phyloP scores from a whole-genome alignment of 1,140 invertebrate species.

The Drosophila pseudoananassae region DNA sequence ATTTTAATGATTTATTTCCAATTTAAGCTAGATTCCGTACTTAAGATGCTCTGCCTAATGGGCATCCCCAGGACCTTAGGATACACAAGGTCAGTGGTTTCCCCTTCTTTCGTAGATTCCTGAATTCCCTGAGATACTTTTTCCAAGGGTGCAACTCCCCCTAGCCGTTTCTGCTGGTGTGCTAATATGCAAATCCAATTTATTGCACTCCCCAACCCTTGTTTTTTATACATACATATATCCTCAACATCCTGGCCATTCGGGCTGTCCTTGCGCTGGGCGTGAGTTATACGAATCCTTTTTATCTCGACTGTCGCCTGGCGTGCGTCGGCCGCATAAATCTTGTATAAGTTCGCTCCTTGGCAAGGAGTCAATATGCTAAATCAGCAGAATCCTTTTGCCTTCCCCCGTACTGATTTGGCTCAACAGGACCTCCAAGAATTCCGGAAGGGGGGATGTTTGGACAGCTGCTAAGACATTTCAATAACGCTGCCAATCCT shows the following conservation, averaged over 20 bases:
- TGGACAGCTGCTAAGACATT: conserved; percentile 80
- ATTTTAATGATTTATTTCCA: conserved; percentile 83
- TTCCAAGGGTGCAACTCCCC: conserved; percentile 27
- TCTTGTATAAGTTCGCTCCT: conserved; percentile 80
- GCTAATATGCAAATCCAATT: conserved; percentile 84
- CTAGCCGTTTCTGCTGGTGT: conserved; percentile 44
- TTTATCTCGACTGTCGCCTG: conserved; percentile 74
- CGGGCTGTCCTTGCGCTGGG: conserved; percentile 23
- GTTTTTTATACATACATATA: neutral
- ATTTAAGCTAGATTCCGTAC: conserved; percentile 78
- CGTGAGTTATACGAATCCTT: conserved; percentile 75
- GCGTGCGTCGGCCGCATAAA: conserved; percentile 69
- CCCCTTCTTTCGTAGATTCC: conserved; percentile 9
- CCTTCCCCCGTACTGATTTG: neutral
- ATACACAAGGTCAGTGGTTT: conserved; percentile 43
- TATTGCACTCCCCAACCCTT: conserved; percentile 63
- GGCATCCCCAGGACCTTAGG: conserved; percentile 14
- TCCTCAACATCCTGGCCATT: neutral
- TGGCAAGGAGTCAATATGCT: conserved; percentile 82
- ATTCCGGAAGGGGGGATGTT: conserved; percentile 35
- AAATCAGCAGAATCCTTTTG: conserved; percentile 68
- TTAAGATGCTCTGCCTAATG: conserved; percentile 70
- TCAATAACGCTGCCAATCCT: conserved; percentile 67
- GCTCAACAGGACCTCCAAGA: conserved; percentile 16
- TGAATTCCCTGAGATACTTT: conserved; percentile 26